Base-by-base conservation (phyloP, 1,140 invertebrate species). In the Pseudomyrmex concolor region DNA sequence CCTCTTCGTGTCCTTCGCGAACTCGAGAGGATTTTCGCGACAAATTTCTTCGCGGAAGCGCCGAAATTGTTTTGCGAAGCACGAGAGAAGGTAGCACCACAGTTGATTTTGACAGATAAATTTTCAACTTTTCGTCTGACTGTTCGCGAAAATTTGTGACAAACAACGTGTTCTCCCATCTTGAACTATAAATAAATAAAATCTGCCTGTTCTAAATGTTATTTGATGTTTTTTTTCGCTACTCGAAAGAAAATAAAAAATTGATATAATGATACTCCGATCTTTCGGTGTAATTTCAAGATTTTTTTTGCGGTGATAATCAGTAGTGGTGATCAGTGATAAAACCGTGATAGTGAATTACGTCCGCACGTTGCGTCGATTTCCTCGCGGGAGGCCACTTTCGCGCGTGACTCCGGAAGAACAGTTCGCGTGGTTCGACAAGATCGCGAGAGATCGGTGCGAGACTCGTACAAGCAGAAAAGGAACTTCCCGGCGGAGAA, bases 1-100 rank as follows among this genome's bases (percentile, higher is more conserved):
- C 55, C 81, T 70, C 81, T 62, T 80, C 63, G 74, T 73, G 57
- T 25, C 25, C 77, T 73, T 66, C 59, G 66, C 64, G 63, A 77
- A 66, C 78, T 82, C 73, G 13, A 59, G 13, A 34, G 17, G 43
- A 15, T 17, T 59, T 9, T 2, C 25, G 17, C 48, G 7, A 25
- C 8, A 0, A 25, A 17, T 13, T 34, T 59, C 70, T 25, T 13
- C 0, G 45, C 34, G 10, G 15, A 1, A 43, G 15, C 25, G 34
- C 34, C 34, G 34, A n/a, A 1, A 5, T 48, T 74, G 63, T 34
- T 34, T 34, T 34, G 34, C 34, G 5, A 1, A 63, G 2, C 43
- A 60, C 55, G 71, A 5, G 5, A 34, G 0, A 7, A 34, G 34
- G 7, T 5, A 34, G 34, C 34, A 34, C 5, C 34, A 10, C 43